phyloP scores from a whole-genome alignment of 2,888 invertebrate genomes.

The Seira ritae region DNA sequence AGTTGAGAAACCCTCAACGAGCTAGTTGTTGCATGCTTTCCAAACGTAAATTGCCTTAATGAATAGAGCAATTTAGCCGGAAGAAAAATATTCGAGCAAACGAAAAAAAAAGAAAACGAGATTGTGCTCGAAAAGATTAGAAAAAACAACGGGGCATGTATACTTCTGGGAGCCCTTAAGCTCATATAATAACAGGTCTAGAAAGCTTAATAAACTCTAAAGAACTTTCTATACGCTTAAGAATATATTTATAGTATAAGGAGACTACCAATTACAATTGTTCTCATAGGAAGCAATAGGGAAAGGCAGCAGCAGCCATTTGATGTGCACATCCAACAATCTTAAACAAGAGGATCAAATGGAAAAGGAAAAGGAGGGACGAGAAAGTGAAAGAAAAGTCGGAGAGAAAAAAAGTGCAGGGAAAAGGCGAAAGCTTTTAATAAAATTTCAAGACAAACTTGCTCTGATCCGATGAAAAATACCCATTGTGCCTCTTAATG shows the following conservation, averaged over 20 bases:
- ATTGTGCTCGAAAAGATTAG: constrained; percentile 55
- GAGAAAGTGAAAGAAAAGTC: constrained; percentile 23
- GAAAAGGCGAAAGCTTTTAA: constrained; percentile 58
- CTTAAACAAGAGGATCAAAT: not conserved
- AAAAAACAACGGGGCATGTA: constrained; percentile 53
- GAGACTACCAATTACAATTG: constrained; percentile 3
- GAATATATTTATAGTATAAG: not conserved
- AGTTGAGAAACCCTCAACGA: constrained; percentile 28
- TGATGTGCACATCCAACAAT: not conserved
- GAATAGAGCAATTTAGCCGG: constrained; percentile 8
- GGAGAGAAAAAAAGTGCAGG: constrained; percentile 24
- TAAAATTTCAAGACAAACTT: constrained; percentile 67
- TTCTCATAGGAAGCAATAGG: not conserved
- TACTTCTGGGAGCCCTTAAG: constrained; percentile 63
- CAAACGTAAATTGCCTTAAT: constrained; percentile 17
- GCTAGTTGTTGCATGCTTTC: constrained; percentile 55
- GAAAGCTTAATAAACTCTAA: constrained; percentile 7
- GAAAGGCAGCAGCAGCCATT: not conserved
- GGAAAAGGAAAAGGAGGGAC: not conserved
- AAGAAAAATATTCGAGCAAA: constrained; percentile 19
- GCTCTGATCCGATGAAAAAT: constrained; percentile 66
- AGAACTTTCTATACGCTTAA: not conserved
- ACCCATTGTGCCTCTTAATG: constrained; percentile 65
- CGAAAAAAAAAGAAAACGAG: constrained; percentile 29
- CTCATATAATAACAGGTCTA: constrained; percentile 42